These are phyloP conservation scores for Malacoraja senta DNA, from an alignment of 2,797 vertebrate species.

Conservation along the genomic window DNA sequence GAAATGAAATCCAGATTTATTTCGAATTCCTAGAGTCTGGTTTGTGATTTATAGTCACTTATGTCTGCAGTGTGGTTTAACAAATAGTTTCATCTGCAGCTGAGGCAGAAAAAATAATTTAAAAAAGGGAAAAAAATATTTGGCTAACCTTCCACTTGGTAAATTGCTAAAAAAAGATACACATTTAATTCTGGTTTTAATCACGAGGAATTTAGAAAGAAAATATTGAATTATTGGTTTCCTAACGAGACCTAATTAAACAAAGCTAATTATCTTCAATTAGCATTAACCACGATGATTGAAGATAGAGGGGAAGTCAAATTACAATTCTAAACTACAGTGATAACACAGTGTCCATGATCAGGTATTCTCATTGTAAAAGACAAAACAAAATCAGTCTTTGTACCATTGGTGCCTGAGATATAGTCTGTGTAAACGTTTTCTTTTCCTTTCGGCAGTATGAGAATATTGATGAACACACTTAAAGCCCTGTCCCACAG, in stretches of 20 bases:
- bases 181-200: neutral
- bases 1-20: constrained; percentile 31
- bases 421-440: neutral
- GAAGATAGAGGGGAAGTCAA: neutral
- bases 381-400: neutral
- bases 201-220: neutral
- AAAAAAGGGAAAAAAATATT: neutral
- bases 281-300: neutral
- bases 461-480: neutral
- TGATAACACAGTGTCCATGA: neutral
- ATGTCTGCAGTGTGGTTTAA: constrained; percentile 20
- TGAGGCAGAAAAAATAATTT: neutral
- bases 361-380: neutral
- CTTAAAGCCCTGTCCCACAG: too few relatives aligned
- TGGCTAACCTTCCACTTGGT: neutral
- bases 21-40: constrained; percentile 30
- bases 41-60: constrained; percentile 5
- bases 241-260: neutral
- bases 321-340: neutral
- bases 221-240: constrained; percentile 5
- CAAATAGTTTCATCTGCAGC: constrained; percentile 32
- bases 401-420: neutral
- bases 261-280: constrained; percentile 1
- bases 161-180: neutral
- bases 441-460: neutral